Conservation (phyloP, 2,113 vertebrate genomes). For the Myocastor coypus region DNA sequence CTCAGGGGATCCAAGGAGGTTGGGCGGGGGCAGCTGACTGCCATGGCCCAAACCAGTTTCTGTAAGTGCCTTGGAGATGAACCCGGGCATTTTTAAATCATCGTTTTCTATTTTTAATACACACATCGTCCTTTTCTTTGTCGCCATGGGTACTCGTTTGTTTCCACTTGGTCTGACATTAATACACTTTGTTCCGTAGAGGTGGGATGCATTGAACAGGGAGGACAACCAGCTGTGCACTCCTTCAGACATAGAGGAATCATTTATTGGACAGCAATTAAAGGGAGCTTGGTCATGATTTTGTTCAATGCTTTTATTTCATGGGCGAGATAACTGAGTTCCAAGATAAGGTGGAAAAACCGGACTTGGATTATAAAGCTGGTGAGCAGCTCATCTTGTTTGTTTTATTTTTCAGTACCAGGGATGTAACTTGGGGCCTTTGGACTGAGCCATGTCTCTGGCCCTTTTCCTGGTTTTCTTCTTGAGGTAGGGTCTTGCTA, state of each 20-base stretch:
- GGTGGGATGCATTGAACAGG: not conserved
- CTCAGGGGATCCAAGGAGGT: not conserved
- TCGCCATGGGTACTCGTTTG: conserved; percentile 17
- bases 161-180: conserved; percentile 22
- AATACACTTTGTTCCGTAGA: not conserved
- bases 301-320: not conserved
- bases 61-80: conserved; percentile 33
- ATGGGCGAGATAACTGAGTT: not conserved
- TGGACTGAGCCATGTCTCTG: not conserved
- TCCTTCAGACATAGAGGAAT: not conserved
- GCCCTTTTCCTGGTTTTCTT: not conserved
- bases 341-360: not conserved
- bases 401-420: not conserved
- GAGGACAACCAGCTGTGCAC: not conserved
- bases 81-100: not conserved
- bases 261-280: not conserved
- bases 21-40: not conserved
- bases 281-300: not conserved
- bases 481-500: not conserved
- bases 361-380: not conserved
- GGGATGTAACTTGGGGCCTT: not conserved
- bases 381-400: not conserved
- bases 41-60: conserved; percentile 21
- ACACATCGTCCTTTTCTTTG: conserved; percentile 36
- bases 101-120: conserved; percentile 64